These are phyloP conservation scores for Vicugna pacos DNA, from an alignment of 2,113 vertebrate genomes.

Conservation along the genomic window DNA sequence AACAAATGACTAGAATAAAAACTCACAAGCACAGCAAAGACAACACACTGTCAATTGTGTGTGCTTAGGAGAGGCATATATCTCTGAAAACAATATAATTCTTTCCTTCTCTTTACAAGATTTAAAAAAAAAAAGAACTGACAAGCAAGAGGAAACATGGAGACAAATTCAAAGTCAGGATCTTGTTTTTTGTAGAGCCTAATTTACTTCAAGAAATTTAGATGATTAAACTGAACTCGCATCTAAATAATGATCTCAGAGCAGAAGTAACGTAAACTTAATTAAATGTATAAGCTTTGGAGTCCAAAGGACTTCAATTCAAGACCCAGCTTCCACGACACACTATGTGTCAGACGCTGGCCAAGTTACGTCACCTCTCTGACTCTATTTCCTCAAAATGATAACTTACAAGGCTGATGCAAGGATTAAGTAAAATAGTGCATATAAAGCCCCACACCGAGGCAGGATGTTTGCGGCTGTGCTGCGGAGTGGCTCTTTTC, in stretches of 20 bases:
- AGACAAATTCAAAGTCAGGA: neutral
- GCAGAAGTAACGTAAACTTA: neutral
- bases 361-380: neutral
- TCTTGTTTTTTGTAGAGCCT: neutral
- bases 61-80: neutral
- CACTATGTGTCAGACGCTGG: neutral
- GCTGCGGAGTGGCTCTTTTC: neutral
- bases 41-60: conserved; percentile 57
- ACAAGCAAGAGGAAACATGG: neutral
- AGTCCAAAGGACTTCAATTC: neutral
- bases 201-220: neutral
- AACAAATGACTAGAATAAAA: conserved; percentile 1
- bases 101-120: conserved; percentile 72
- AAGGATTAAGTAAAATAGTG: neutral
- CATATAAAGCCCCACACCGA: neutral
- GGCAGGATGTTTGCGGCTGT: neutral
- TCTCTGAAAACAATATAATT: conserved; percentile 65
- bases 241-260: neutral
- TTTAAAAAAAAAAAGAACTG: neutral
- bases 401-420: neutral
- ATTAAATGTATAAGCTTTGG: neutral
- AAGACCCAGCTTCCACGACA: neutral
- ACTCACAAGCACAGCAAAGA: conserved; percentile 57
- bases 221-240: neutral
- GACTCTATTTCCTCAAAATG: neutral